Conservation (phyloP, 2,888 invertebrate species). For the Xestia ashworthii region DNA sequence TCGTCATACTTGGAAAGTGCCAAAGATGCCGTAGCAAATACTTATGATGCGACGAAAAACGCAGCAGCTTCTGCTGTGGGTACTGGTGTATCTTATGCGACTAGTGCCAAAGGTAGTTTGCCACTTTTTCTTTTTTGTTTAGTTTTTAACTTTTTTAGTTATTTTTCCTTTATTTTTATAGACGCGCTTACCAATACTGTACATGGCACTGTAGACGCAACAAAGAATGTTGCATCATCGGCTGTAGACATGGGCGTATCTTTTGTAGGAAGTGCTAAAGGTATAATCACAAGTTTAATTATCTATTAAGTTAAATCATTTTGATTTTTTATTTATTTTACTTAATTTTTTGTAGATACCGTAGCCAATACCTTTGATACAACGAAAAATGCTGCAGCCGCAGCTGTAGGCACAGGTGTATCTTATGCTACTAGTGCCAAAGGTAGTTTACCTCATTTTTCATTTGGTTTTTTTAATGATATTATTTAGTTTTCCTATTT, state of each 20-base stretch:
- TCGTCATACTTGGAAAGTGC: conserved; percentile 69
- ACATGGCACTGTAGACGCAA: conserved; percentile 76
- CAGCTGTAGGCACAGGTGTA: conserved; percentile 75
- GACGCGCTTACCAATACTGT: conserved; percentile 73
- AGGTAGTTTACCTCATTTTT: conserved; percentile 65
- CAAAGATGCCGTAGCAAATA: conserved; percentile 72
- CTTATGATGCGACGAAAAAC: conserved; percentile 70
- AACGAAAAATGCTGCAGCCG: conserved; percentile 62
- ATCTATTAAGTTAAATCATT: background rate
- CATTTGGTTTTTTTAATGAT: background rate
- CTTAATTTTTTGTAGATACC: conserved; percentile 72
- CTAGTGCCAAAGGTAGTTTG: conserved; percentile 75
- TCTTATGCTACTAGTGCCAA: conserved; percentile 75
- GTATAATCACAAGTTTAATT: conserved; percentile 59
- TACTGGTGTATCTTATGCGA: conserved; percentile 74
- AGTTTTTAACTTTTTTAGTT: conserved; percentile 7
- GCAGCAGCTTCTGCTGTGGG: conserved; percentile 70
- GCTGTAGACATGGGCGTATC: conserved; percentile 76
- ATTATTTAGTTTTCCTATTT: background rate
- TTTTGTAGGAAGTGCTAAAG: conserved; percentile 76
- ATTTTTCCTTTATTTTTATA: conserved; percentile 19
- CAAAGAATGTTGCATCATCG: conserved; percentile 77
- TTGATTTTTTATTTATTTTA: conserved; percentile 22
- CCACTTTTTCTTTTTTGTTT: background rate
- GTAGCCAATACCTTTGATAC: conserved; percentile 73